Percentiles rank a stretch among this genome's conserved stretches.
These are phyloP conservation scores for Uloborus diversus DNA, from an alignment of 1,140 invertebrate species.

Conservation along the genomic window DNA sequence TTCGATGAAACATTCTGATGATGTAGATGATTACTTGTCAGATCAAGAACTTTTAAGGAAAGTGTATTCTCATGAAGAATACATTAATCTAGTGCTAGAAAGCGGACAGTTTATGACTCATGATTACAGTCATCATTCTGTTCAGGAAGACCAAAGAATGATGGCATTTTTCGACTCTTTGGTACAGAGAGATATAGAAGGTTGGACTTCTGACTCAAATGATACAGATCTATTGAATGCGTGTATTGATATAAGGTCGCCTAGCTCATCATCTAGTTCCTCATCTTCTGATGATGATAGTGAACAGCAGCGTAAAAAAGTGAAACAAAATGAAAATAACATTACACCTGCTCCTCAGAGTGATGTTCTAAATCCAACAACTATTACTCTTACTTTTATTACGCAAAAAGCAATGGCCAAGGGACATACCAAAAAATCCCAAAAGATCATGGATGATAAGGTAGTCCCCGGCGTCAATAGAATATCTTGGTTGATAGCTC, in stretches of 20 bases:
- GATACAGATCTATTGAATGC: constrained; percentile 33
- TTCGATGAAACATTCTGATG: constrained; percentile 68
- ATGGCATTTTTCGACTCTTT: constrained; percentile 96
- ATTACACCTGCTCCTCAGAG: background rate
- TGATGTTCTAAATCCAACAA: background rate
- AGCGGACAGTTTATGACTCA: constrained; percentile 73
- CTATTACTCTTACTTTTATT: background rate
- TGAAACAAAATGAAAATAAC: background rate
- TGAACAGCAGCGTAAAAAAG: background rate
- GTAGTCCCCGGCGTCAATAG: constrained; percentile 40
- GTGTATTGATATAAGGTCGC: constrained; percentile 23
- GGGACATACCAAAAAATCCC: background rate
- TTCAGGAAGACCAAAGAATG: constrained; percentile 90
- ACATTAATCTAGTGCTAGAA: constrained; percentile 81
- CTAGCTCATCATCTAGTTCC: constrained; percentile 13
- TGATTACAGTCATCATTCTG: constrained; percentile 79
- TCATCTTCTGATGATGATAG: constrained; percentile 54
- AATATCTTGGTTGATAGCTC: constrained; percentile 63
- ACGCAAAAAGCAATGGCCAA: background rate
- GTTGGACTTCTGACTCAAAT: constrained; percentile 61
- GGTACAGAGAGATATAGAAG: constrained; percentile 85
- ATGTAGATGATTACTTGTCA: background rate
- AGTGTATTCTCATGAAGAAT: constrained; percentile 87
- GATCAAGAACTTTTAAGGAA: constrained; percentile 69
- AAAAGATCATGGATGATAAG: background rate